Evolutionary conservation across 2,797 vertebrate species (phyloP).

Genomic region (Gila robusta): DNA sequence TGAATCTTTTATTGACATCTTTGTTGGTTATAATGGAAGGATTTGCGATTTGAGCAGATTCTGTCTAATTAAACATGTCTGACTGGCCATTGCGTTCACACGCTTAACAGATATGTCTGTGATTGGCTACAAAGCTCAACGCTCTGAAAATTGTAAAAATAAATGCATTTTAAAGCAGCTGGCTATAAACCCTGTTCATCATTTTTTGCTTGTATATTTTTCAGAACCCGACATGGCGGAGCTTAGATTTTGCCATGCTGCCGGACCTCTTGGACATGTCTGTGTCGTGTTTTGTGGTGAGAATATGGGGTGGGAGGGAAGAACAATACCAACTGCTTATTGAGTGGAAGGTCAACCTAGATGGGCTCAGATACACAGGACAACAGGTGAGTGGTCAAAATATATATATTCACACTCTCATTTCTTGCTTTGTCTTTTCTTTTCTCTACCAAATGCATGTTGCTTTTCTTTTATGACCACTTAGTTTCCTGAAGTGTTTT

Average conservation of each 20-base stretch:
- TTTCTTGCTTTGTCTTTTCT: background rate
- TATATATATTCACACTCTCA: background rate
- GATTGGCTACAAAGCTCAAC: background rate
- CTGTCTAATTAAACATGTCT: background rate
- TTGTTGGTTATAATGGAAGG: background rate
- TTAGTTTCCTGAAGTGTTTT: background rate
- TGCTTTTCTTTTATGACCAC: background rate
- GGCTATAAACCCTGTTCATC: background rate
- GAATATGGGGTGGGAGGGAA: constrained; percentile 95
- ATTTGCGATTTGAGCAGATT: background rate
- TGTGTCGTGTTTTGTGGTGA: constrained; percentile 94
- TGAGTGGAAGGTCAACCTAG: constrained; percentile 96
- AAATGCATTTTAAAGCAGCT: background rate
- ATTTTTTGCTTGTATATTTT: constrained; percentile 37
- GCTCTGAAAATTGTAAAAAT: background rate
- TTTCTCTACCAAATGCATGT: background rate
- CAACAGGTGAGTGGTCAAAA: constrained; percentile 86
- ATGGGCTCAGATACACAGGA: constrained; percentile 94
- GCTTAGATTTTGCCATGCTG: constrained; percentile 96
- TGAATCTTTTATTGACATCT: background rate
- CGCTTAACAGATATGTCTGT: background rate
- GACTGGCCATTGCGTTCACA: background rate
- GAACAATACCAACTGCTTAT: constrained; percentile 90
- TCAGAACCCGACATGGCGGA: constrained; percentile 98
- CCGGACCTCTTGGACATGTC: constrained; percentile 94